phyloP scores from a whole-genome alignment of 2,797 vertebrate species.

The Aythya fuligula region DNA sequence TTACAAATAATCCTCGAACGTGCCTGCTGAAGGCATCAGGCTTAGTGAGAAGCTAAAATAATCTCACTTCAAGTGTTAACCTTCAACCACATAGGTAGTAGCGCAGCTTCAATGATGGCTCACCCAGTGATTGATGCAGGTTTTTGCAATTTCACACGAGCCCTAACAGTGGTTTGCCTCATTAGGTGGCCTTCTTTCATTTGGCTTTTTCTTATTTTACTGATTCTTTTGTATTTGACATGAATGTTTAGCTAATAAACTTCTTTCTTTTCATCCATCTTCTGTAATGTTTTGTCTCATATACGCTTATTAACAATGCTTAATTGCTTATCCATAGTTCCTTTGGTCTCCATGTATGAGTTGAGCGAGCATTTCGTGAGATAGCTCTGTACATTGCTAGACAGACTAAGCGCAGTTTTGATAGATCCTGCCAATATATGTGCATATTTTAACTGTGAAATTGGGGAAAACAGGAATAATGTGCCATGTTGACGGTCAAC shows the following conservation, averaged over 20 bases:
- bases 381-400: neutral
- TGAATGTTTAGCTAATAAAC: neutral
- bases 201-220: neutral
- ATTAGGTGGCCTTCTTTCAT: neutral
- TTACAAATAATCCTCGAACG: neutral
- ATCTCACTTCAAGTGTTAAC: neutral
- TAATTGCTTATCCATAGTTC: neutral
- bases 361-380: neutral
- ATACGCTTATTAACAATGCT: conserved; percentile 13
- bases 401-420: neutral
- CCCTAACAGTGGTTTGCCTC: neutral
- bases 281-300: neutral
- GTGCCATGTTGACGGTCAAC: neutral
- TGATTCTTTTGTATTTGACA: neutral
- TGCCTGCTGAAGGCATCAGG: neutral
- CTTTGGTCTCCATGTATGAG: neutral
- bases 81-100: neutral
- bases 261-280: neutral
- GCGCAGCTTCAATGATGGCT: neutral
- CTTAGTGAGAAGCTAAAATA: neutral
- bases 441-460: neutral
- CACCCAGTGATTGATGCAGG: neutral
- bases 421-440: neutral
- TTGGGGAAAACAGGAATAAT: neutral
- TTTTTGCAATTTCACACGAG: neutral